phyloP scores from a whole-genome alignment of 2,888 invertebrate genomes.

The Julus scandinavius region DNA sequence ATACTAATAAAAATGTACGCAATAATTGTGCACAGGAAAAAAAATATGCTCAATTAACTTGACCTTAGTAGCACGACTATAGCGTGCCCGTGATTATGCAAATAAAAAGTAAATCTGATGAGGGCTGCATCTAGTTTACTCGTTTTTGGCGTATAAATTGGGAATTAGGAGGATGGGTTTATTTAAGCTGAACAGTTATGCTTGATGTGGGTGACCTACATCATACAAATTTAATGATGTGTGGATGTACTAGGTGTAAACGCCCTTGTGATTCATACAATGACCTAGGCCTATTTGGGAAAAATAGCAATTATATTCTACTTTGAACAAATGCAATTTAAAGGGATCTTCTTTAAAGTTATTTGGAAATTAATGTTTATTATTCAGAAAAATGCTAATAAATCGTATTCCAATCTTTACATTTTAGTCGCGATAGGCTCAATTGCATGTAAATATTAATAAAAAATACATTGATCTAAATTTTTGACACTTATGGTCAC shows the following conservation, averaged over 20 bases:
- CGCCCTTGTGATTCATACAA: slow-evolving; percentile 2
- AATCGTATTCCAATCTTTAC: neutral
- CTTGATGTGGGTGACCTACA: slow-evolving; percentile 17
- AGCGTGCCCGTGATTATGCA: slow-evolving; percentile 12
- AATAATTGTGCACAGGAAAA: neutral
- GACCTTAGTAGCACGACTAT: neutral
- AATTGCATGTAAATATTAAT: too few relatives aligned
- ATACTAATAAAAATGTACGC: neutral
- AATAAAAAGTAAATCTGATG: slow-evolving; percentile 20
- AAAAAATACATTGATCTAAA: too few relatives aligned
- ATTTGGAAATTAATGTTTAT: neutral
- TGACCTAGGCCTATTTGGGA: neutral
- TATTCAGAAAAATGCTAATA: neutral
- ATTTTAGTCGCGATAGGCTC: too few relatives aligned
- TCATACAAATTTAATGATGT: slow-evolving; percentile 7
- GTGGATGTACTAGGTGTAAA: neutral
- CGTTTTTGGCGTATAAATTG: neutral
- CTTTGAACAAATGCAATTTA: neutral
- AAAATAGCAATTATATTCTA: neutral
- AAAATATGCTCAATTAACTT: neutral
- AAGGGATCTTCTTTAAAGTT: neutral
- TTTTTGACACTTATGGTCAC: neutral
- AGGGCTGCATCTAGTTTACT: neutral
- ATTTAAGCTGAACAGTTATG: slow-evolving; percentile 4
- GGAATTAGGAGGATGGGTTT: neutral